Base-by-base conservation (phyloP, 2,797 vertebrate genomes). In the Chiroxiphia lanceolata region DNA sequence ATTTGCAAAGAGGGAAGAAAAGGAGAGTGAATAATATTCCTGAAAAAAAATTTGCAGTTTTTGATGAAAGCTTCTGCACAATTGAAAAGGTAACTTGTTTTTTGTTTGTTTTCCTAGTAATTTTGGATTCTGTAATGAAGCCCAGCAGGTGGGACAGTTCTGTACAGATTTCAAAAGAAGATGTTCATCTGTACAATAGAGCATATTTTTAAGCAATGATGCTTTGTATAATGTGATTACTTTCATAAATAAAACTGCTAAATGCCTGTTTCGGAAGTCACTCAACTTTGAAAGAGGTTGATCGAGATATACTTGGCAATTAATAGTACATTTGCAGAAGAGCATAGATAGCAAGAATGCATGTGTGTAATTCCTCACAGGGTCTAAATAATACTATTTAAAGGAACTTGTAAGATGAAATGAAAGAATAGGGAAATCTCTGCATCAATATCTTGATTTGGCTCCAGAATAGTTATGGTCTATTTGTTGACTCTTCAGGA, bases 151-250 rank as follows among this genome's bases (percentile, higher is more conserved):
- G 84, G 29, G 50, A 87, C 68, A 20, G 50, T 60, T 77, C 54
- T 69, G 38, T 27, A 47, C 13, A 57, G 48, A 78, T 94, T 96
- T 93, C 16, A 85, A 92, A 84, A 83, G 42, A 65, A 90, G 92
- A 83, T 47, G 47, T 42, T 89, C 8, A 31, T 42, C 45, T 84
- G 22, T 67, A 81, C 16, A 90, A 61, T 45, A 94, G 53, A 71
- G 15, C 31, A 34, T 68, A 80, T 63, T 88, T 91, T 90, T 80
- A 83, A 67, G 34, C 21, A 81, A 14, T 40, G 19, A 4, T 82
- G 33, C 22, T 76, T 83, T 82, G 9, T 85, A 27, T 75, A 70
- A 83, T 61, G 44, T 78, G 47, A 90, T 79, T 88, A 33, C 20
- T 27, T 86, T 76, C 17, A 64, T 59, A 82, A 80, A 91, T 63